Evolutionary conservation across 2,797 vertebrate species (phyloP), one percentile per base, ranked within the genome.

Genomic region (Kryptolebias ocellatus): DNA sequence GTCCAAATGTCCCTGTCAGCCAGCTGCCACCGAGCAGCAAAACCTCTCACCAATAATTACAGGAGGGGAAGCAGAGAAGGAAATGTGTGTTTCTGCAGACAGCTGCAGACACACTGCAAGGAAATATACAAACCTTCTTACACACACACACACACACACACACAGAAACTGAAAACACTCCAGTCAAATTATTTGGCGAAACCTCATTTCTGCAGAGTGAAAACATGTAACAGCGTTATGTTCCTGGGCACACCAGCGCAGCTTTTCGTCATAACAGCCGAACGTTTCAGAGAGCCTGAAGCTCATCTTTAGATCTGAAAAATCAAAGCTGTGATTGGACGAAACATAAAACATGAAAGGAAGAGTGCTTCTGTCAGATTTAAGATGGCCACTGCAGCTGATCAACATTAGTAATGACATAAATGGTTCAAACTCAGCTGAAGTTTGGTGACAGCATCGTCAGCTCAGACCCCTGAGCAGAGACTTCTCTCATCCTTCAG

Each of bases 11-110:
- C 49, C 31, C 71, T 67, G 67, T 80, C 78, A 79, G 70, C 76
- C 72, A 65, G 74, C 78, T 83, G 80, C 51, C 60, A 76, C n/a
- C 63, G 28, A 76, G 76, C 29, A 70, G 78, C 53, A 61, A 60
- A 81, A 75, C 47, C 67, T 60, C 77, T 71, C 66, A 72, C 52
- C 64, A 60, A 60, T 68, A 82, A 82, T 82, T 86, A 82, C 53
- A 76, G 66, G 17, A 73, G 61, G 7, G 47, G 54, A 45, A 20
- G 59, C 39, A 16, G 64, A 65, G 61, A 17, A 66, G 50, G 49
- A 49, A 31, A 28, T 45, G 46, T 70, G 55, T 63, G 56, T 69
- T 50, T 56, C 37, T 37, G 60, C 28, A 20, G 46, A 57, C 56
- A 53, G 65, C 65, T 59, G 55, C 17, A 59, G 58, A 69, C 20